phyloP scores from a whole-genome alignment of 2,888 invertebrate species.

The Malthinus seriepunctatus region DNA sequence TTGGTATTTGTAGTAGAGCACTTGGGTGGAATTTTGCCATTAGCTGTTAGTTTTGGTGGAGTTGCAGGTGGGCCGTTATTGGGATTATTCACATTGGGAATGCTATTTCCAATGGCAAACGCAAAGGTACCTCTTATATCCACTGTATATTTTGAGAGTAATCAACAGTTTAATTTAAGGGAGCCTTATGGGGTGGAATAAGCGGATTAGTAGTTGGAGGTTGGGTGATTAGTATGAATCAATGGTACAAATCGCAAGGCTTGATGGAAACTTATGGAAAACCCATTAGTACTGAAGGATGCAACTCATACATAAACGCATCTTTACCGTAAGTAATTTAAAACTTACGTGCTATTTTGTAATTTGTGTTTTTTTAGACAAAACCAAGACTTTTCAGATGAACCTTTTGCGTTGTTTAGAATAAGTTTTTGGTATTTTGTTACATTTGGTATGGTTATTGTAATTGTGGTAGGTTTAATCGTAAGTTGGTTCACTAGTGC shows the following conservation, averaged over 20 bases:
- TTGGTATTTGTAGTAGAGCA: constrained; percentile 68
- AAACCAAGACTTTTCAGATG: neutral
- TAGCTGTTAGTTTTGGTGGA: constrained; percentile 64
- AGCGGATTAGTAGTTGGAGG: constrained; percentile 24
- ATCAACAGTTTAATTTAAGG: constrained; percentile 18
- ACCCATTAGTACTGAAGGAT: constrained; percentile 27
- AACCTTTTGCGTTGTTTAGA: constrained; percentile 26
- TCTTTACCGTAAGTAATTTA: neutral
- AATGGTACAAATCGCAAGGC: constrained; percentile 22
- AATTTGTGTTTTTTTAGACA: neutral
- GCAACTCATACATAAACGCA: constrained; percentile 13
- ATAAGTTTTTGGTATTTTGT: constrained; percentile 33
- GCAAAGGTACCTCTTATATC: constrained; percentile 54
- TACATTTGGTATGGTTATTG: constrained; percentile 11
- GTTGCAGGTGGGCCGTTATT: constrained; percentile 66
- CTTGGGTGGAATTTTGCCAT: constrained; percentile 68
- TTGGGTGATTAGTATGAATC: constrained; percentile 29
- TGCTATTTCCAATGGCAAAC: constrained; percentile 66
- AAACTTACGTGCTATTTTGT: neutral
- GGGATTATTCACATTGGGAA: constrained; percentile 68
- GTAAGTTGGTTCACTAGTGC: constrained; percentile 26
- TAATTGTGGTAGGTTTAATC: constrained; percentile 18
- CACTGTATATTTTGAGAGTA: neutral
- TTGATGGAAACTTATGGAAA: constrained; percentile 10
- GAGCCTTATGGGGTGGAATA: constrained; percentile 31